Conservation (phyloP, 2,888 invertebrate species). For the Stenodema calcarata region DNA sequence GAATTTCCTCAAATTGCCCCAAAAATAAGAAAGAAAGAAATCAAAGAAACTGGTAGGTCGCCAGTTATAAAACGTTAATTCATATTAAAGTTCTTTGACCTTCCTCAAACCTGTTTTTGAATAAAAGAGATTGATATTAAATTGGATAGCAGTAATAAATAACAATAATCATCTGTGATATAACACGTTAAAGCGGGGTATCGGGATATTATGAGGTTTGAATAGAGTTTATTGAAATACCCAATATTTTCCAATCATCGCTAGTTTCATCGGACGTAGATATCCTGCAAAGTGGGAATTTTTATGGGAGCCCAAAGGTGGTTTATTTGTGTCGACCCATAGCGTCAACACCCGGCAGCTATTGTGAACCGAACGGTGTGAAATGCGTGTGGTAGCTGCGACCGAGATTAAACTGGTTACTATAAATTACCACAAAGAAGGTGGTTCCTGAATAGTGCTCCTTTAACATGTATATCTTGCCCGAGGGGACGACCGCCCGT, state of each 20-base stretch:
- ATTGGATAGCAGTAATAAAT: too few relatives aligned
- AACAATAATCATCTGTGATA: too few relatives aligned
- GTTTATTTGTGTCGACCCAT: conserved; percentile 6
- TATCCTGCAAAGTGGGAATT: not conserved
- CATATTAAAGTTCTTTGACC: too few relatives aligned
- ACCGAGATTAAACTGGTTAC: conserved; percentile 5
- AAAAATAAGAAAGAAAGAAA: too few relatives aligned
- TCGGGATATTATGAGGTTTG: not conserved
- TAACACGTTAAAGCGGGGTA: too few relatives aligned
- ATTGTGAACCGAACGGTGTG: not conserved
- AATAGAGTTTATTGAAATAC: not conserved
- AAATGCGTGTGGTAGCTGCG: conserved; percentile 14
- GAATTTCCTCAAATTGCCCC: too few relatives aligned
- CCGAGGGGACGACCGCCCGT: not conserved
- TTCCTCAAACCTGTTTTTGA: too few relatives aligned
- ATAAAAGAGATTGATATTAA: too few relatives aligned
- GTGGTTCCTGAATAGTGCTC: not conserved
- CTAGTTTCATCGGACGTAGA: not conserved
- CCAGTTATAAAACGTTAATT: too few relatives aligned
- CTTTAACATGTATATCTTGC: not conserved
- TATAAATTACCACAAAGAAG: conserved; percentile 12
- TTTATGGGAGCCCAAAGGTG: not conserved
- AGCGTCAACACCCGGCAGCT: conserved; percentile 4
- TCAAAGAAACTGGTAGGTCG: too few relatives aligned
- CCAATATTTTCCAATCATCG: not conserved